phyloP scores from a whole-genome alignment of 2,797 vertebrate species.

The Pseudochaenichthys georgianus region DNA sequence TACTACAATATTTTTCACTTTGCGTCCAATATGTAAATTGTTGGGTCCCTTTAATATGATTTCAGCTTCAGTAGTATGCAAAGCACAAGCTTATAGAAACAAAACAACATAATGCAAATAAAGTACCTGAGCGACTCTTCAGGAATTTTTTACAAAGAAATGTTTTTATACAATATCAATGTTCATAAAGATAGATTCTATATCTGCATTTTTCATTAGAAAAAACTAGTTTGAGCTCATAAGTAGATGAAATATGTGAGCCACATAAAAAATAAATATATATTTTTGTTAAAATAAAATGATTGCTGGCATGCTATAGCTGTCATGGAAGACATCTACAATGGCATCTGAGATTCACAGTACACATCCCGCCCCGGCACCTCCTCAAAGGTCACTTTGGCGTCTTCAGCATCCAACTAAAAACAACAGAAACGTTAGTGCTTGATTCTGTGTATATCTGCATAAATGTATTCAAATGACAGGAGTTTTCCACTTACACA shows the following conservation, averaged over 20 bases:
- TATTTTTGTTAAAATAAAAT: conserved; percentile 36
- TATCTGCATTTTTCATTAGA: conserved; percentile 20
- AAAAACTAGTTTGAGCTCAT: conserved; percentile 39
- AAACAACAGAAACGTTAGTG: conserved; percentile 17
- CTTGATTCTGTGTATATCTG: background rate
- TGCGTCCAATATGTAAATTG: background rate
- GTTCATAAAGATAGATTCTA: conserved; percentile 10
- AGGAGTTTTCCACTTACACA: conserved; percentile 85
- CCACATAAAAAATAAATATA: conserved; percentile 52
- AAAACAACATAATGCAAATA: conserved; percentile 8
- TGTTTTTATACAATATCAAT: conserved; percentile 16
- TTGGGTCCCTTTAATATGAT: background rate
- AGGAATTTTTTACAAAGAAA: conserved; percentile 12
- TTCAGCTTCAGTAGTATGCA: background rate
- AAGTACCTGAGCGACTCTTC: conserved; percentile 24
- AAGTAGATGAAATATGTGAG: conserved; percentile 37
- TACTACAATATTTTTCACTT: background rate
- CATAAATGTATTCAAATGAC: background rate
- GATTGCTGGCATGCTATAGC: conserved; percentile 8
- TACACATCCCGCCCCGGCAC: conserved; percentile 91
- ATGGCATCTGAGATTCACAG: conserved; percentile 92
- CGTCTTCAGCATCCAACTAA: conserved; percentile 92
- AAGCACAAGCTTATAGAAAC: background rate
- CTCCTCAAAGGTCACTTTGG: conserved; percentile 90
- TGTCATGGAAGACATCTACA: conserved; percentile 75